Evolutionary conservation across 2,797 vertebrate genomes (phyloP).

Genomic region (Gobio occitaniae): DNA sequence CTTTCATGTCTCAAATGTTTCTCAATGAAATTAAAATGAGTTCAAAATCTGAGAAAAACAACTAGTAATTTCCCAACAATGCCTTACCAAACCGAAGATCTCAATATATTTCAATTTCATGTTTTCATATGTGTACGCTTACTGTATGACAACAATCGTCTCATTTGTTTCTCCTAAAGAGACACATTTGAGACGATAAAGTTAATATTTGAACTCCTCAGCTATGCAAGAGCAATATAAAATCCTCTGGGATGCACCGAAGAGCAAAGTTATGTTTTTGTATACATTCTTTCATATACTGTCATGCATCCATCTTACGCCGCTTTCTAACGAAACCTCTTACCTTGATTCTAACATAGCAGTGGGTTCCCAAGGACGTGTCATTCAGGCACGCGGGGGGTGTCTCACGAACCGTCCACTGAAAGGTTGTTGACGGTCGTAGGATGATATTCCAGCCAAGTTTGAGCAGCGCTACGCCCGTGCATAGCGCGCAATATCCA

Average conservation of each 20-base stretch:
- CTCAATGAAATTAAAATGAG: not conserved
- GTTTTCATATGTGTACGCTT: not conserved
- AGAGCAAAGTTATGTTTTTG: not conserved
- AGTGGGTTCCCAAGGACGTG: slow-evolving; percentile 96
- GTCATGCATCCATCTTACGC: not conserved
- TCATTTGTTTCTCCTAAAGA: not conserved
- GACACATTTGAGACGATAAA: not conserved
- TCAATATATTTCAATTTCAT: not conserved
- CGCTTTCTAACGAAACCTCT: slow-evolving; percentile 51
- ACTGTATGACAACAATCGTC: too few species aligned
- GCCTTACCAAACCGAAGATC: not conserved
- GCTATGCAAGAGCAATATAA: not conserved
- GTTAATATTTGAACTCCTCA: not conserved
- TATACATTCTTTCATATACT: not conserved
- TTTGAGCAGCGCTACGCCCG: slow-evolving; percentile 85
- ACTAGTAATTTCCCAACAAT: too few species aligned
- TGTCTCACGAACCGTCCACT: slow-evolving; percentile 83
- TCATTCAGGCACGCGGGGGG: slow-evolving; percentile 91
- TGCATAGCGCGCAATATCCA: slow-evolving; percentile 87
- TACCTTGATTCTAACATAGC: slow-evolving; percentile 97
- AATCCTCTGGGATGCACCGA: not conserved
- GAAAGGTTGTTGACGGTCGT: slow-evolving; percentile 87
- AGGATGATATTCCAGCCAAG: slow-evolving; percentile 91
- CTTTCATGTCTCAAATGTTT: not conserved
- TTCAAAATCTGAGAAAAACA: too few species aligned